Conservation (phyloP, 2,888 invertebrate species). For the Agrochola lota region DNA sequence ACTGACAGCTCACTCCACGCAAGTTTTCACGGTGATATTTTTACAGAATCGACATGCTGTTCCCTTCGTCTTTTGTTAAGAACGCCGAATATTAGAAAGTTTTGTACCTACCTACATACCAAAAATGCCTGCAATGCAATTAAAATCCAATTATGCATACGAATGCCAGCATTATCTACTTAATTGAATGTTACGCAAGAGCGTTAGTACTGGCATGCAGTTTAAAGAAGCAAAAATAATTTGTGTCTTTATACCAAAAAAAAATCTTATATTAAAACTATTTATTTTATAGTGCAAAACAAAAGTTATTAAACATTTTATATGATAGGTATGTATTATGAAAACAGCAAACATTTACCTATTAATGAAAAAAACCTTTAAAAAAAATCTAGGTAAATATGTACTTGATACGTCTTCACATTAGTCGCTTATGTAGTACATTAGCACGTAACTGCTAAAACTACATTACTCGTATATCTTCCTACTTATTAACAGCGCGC, state of each 20-base stretch:
- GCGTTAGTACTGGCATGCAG: background rate
- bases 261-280: background rate
- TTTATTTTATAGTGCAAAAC: background rate
- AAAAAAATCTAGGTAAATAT: background rate
- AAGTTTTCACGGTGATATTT: too few relatives aligned
- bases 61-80: background rate
- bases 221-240: background rate
- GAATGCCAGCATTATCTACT: constrained; percentile 17
- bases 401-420: background rate
- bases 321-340: background rate
- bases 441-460: constrained; percentile 46
- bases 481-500: constrained; percentile 15
- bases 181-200: constrained; percentile 23
- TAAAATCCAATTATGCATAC: constrained; percentile 37
- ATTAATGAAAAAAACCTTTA: background rate
- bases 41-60: too few relatives aligned
- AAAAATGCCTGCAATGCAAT: constrained; percentile 18
- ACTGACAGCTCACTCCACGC: too few relatives aligned
- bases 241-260: background rate
- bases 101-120: background rate
- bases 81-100: constrained; percentile 25
- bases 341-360: background rate
- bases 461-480: background rate
- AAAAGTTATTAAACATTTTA: background rate
- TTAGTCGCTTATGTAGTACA: background rate